Percentiles rank a stretch among this genome's conserved stretches.
These are phyloP conservation scores for Miichthys miiuy DNA, from an alignment of 2,797 vertebrate genomes.

Conservation along the genomic window DNA sequence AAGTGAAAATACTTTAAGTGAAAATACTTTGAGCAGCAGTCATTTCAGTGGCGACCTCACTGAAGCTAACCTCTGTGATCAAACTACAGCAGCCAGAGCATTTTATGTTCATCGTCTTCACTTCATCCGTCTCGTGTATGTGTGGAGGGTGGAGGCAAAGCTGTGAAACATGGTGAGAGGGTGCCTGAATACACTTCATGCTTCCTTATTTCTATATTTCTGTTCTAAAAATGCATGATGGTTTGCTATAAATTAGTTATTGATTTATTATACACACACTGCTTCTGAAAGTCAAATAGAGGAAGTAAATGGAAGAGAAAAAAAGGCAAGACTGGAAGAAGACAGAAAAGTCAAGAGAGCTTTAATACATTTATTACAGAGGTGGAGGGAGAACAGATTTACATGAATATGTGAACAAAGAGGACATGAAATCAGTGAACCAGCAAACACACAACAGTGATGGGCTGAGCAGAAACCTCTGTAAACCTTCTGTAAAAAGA, in stretches of 20 bases:
- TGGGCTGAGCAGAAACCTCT: slow-evolving; percentile 14
- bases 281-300: neutral
- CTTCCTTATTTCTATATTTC: no score
- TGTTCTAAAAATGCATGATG: neutral
- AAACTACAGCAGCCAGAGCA: no score
- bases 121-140: no score
- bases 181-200: no score
- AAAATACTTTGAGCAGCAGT: no score
- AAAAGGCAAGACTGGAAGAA: slow-evolving; percentile 30
- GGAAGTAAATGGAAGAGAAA: slow-evolving; percentile 20
- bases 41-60: no score
- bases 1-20: no score
- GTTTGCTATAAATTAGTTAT: neutral
- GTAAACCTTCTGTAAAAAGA: slow-evolving; percentile 24
- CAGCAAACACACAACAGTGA: slow-evolving; percentile 38
- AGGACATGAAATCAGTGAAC: slow-evolving; percentile 30
- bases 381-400: slow-evolving; percentile 8
- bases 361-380: slow-evolving; percentile 73
- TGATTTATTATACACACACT: neutral
- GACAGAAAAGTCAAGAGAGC: slow-evolving; percentile 50
- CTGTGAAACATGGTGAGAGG: no score
- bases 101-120: no score
- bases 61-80: no score
- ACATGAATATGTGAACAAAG: slow-evolving; percentile 40
- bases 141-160: no score